Evolutionary conservation across 2,797 vertebrate species (phyloP).

Genomic region (Hylomyscus alleni): DNA sequence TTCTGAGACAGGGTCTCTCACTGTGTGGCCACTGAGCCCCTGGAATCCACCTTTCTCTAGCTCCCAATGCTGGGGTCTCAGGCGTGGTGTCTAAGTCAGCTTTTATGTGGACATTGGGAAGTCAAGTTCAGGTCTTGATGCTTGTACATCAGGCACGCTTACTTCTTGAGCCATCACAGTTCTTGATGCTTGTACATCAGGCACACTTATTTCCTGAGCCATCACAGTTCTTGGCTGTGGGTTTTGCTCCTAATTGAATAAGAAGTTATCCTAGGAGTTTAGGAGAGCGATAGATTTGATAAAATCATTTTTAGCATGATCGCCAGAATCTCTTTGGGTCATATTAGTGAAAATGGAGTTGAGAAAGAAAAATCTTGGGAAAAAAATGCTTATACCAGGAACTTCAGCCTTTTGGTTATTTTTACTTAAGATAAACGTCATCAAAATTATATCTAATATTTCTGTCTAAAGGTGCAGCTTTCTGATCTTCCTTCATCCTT

Average conservation of each 20-base stretch:
- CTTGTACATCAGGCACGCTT: not conserved
- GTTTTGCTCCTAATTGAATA: not conserved
- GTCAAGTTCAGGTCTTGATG: not conserved
- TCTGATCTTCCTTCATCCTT: not conserved
- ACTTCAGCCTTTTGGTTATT: not conserved
- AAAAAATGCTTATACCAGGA: not conserved
- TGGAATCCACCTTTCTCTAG: not conserved
- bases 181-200: too few species aligned
- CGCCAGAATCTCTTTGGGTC: not conserved
- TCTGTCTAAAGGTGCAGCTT: not conserved
- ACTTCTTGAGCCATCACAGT: too few species aligned
- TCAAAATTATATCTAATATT: not conserved
- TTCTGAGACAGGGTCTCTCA: not conserved
- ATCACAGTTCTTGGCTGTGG: too few species aligned
- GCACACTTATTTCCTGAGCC: not conserved
- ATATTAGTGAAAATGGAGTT: not conserved
- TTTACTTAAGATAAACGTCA: not conserved
- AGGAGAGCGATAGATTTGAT: not conserved
- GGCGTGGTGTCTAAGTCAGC: accelerated
- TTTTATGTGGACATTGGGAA: not conserved
- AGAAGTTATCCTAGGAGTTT: not conserved
- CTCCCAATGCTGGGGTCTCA: not conserved
- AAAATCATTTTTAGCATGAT: not conserved
- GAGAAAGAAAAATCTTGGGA: not conserved
- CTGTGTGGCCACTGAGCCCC: not conserved